Percentiles rank a stretch among this genome's conserved stretches.
Conservation (phyloP, 2,113 vertebrate species). For the Xerus inauris region DNA sequence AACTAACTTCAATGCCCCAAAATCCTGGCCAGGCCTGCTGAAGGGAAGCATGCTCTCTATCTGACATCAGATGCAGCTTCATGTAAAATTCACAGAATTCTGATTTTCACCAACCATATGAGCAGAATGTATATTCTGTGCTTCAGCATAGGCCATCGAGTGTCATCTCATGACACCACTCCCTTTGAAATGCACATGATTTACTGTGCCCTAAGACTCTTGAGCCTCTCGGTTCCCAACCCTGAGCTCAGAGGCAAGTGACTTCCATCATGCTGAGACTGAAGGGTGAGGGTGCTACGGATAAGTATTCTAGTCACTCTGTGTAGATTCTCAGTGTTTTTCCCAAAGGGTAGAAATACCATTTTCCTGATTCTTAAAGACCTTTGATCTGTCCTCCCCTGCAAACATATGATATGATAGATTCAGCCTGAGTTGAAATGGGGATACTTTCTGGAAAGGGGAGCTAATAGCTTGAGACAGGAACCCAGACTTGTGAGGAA, state of each 20-base stretch:
- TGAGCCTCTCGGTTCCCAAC: neutral
- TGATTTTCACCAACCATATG: neutral
- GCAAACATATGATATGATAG: neutral
- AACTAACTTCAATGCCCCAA: neutral
- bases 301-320: neutral
- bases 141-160: neutral
- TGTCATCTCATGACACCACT: neutral
- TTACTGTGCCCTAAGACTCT: neutral
- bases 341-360: neutral
- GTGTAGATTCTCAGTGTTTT: neutral
- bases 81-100: neutral
- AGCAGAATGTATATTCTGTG: neutral
- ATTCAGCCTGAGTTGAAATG: neutral
- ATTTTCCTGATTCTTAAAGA: slow-evolving; percentile 11
- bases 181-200: neutral
- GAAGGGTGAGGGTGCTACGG: neutral
- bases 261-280: neutral
- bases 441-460: neutral
- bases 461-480: neutral
- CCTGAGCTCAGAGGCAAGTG: neutral
- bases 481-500: neutral
- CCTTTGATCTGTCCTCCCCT: neutral
- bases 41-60: neutral
- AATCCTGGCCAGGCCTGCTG: accelerated
- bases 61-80: neutral